Conservation (phyloP, 2,113 vertebrate species). For the Colaptes auratus region DNA sequence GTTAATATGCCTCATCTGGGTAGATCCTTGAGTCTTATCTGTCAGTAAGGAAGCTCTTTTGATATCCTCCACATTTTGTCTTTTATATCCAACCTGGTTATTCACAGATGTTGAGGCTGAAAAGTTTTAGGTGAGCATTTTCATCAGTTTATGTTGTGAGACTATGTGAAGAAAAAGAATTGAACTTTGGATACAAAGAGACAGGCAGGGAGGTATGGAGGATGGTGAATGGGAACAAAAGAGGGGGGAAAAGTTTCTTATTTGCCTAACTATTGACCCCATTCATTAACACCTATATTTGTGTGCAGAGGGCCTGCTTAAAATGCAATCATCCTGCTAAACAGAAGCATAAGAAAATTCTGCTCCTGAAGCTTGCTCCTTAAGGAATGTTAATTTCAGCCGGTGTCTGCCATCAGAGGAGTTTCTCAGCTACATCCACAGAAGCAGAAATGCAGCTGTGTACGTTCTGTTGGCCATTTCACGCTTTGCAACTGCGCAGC, state of each 20-base stretch:
- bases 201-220: neutral
- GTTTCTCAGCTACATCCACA: neutral
- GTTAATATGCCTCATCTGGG: neutral
- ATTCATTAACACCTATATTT: neutral
- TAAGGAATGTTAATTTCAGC: neutral
- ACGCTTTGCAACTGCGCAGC: neutral
- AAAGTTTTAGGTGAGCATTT: neutral
- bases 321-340: neutral
- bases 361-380: neutral
- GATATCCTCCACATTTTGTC: neutral
- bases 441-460: neutral
- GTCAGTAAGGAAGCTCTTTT: neutral
- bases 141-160: neutral
- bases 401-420: neutral
- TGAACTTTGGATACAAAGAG: neutral
- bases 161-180: neutral
- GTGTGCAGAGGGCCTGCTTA: neutral
- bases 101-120: neutral
- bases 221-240: neutral
- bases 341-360: neutral
- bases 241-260: neutral
- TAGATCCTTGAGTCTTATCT: neutral
- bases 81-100: neutral
- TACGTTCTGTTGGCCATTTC: neutral
- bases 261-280: neutral